These are phyloP conservation scores for Philopedon plagiatum DNA, from an alignment of 2,888 invertebrate species.

Conservation along the genomic window DNA sequence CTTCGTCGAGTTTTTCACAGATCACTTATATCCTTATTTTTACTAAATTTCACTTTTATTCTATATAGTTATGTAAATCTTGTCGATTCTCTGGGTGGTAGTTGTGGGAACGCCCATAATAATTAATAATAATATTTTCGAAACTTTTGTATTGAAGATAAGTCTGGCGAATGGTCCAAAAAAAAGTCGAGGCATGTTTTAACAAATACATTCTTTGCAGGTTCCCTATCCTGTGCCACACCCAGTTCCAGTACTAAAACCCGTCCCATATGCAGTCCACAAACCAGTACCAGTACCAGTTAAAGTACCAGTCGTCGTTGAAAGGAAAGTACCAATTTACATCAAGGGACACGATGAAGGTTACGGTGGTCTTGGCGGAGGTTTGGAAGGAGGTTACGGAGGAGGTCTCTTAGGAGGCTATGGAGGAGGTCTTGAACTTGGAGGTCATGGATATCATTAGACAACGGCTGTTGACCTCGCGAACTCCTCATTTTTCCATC, in stretches of 20 bases:
- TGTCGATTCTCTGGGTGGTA: no score
- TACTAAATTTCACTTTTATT: no score
- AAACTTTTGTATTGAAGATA: no score
- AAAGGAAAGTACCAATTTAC: constrained; percentile 69
- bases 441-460: constrained; percentile 49
- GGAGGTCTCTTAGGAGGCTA: neutral
- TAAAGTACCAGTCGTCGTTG: constrained; percentile 71
- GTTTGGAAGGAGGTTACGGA: constrained; percentile 33
- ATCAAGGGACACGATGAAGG: constrained; percentile 56
- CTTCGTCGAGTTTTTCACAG: no score
- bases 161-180: no score
- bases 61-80: no score
- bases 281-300: constrained; percentile 71
- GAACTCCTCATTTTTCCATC: constrained; percentile 7
- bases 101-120: no score
- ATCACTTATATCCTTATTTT: no score
- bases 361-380: constrained; percentile 41
- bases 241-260: constrained; percentile 63
- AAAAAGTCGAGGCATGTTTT: no score
- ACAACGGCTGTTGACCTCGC: constrained; percentile 52
- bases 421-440: no score
- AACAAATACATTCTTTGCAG: constrained; percentile 56
- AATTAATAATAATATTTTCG: no score
- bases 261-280: constrained; percentile 64
- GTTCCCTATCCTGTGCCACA: constrained; percentile 70